Conservation (phyloP, 2,797 vertebrate genomes). For the Centroberyx gerrardi region DNA sequence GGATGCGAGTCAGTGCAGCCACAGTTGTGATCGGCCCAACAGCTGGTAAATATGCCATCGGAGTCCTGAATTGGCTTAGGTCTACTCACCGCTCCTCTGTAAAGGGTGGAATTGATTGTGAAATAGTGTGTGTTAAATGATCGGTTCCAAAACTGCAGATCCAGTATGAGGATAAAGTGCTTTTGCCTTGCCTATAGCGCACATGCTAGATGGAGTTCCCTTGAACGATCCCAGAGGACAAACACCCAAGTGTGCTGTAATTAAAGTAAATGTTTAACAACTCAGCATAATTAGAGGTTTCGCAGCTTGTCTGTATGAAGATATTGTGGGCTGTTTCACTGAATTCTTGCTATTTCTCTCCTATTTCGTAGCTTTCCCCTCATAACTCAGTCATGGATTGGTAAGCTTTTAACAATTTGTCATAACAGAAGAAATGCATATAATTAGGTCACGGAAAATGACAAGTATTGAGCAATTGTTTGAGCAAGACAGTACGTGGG, state of each 20-base stretch:
- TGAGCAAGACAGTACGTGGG: constrained; percentile 25
- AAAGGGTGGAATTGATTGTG: constrained; percentile 41
- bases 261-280: constrained; percentile 56
- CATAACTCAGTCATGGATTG: background rate
- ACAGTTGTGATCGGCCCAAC: constrained; percentile 42
- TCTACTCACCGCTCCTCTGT: constrained; percentile 43
- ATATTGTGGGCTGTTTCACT: constrained; percentile 14
- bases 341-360: constrained; percentile 11
- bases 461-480: background rate
- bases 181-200: constrained; percentile 12
- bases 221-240: constrained; percentile 38
- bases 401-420: constrained; percentile 7
- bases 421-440: constrained; percentile 11
- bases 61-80: constrained; percentile 30
- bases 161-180: constrained; percentile 18
- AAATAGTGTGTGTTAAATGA: constrained; percentile 38
- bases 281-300: constrained; percentile 35
- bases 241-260: constrained; percentile 47
- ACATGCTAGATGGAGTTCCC: constrained; percentile 31
- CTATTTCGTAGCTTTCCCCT: background rate
- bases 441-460: background rate
- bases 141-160: constrained; percentile 33
- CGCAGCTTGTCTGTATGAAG: constrained; percentile 13
- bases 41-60: constrained; percentile 49
- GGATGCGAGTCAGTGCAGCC: constrained; percentile 37